Evolutionary conservation across 1,140 invertebrate genomes (phyloP).

Genomic region (Tetramorium parvispinum): DNA sequence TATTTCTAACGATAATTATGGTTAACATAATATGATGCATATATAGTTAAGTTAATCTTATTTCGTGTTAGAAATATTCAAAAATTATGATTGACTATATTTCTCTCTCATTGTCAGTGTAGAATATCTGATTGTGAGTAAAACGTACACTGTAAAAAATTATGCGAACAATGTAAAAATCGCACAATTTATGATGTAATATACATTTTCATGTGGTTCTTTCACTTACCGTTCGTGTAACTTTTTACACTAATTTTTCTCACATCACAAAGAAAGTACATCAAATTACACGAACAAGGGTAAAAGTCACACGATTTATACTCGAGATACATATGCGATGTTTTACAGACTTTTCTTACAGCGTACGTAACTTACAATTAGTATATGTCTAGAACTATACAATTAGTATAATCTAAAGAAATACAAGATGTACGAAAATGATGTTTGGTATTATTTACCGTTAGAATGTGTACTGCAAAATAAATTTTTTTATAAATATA

Average conservation of each 20-base stretch:
- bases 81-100: no score
- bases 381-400: no score
- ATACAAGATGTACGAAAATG: neutral
- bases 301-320: constrained; percentile 6
- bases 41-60: no score
- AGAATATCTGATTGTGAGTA: neutral
- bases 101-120: no score
- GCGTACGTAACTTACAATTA: neutral
- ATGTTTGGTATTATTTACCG: neutral
- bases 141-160: neutral
- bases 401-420: neutral
- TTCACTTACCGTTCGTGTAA: neutral
- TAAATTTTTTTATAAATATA: neutral
- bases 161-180: neutral
- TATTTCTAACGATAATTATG: no score
- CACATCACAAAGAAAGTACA: neutral
- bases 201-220: neutral
- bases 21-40: no score
- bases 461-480: neutral
- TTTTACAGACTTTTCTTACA: neutral
- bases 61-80: no score
- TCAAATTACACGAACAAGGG: neutral
- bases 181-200: neutral
- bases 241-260: neutral
- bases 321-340: neutral